phyloP scores from a whole-genome alignment of 1,140 invertebrate genomes.

The Drosophila willistoni region DNA sequence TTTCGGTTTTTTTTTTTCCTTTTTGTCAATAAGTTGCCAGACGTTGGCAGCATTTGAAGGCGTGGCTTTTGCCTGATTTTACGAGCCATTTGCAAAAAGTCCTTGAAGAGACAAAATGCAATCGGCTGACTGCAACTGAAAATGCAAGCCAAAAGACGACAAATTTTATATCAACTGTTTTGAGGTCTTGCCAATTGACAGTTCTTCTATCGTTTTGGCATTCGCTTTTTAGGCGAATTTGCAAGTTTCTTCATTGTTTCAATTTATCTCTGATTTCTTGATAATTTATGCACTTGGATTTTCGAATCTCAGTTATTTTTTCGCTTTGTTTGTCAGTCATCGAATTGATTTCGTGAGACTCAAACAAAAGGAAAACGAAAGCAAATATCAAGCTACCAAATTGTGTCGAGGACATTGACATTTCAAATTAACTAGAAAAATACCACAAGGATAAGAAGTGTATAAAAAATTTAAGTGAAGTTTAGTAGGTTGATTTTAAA shows the following conservation, averaged over 20 bases:
- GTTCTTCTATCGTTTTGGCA: slow-evolving; percentile 4
- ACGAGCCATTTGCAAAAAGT: slow-evolving; percentile 59
- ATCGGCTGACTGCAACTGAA: slow-evolving; percentile 35
- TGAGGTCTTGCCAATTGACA: slow-evolving; percentile 38
- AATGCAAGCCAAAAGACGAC: slow-evolving; percentile 38
- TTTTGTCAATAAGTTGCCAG: slow-evolving; percentile 46
- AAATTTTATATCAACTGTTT: slow-evolving; percentile 30
- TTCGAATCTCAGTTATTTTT: not conserved
- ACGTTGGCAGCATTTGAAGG: slow-evolving; percentile 4
- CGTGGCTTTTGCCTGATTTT: slow-evolving; percentile 47
- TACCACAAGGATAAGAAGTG: not conserved
- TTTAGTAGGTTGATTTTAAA: too few species aligned
- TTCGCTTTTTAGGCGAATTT: slow-evolving; percentile 16
- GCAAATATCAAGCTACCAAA: slow-evolving; percentile 20
- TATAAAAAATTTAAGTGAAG: not conserved
- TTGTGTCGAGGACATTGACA: slow-evolving; percentile 60
- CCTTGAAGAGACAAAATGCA: slow-evolving; percentile 36
- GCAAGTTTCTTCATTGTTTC: slow-evolving; percentile 57
- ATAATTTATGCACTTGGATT: slow-evolving; percentile 76
- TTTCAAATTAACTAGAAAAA: slow-evolving; percentile 44
- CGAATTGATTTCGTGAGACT: slow-evolving; percentile 70
- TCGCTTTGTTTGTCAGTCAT: slow-evolving; percentile 30
- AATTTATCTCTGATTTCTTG: slow-evolving; percentile 59
- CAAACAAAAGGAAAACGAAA: slow-evolving; percentile 40
- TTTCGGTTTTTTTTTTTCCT: slow-evolving; percentile 27